A percentile compares a stretch with the other conserved stretches of the same genome.
Evolutionary conservation across 1,140 invertebrate species (phyloP).

Genomic region (Drosophila repletoides): DNA sequence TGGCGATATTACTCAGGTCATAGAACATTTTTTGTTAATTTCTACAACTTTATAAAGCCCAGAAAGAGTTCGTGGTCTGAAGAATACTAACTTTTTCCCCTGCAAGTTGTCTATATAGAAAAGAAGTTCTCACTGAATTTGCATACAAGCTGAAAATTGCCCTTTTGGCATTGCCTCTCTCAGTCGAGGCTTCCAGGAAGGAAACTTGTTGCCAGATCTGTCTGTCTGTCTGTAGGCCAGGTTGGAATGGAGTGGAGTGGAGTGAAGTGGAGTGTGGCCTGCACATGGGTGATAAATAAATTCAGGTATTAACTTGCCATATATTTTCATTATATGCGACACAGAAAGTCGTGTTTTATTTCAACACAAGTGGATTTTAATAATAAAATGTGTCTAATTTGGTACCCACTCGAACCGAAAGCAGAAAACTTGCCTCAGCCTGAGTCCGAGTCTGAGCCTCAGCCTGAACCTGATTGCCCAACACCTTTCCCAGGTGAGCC

Average conservation of each 20-base stretch:
- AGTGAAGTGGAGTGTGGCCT: slow-evolving; percentile 14
- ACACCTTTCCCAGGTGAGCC: slow-evolving; percentile 46
- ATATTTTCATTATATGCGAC: slow-evolving; percentile 80
- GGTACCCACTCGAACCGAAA: slow-evolving; percentile 66
- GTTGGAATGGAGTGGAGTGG: background rate
- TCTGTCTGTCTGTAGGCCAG: background rate
- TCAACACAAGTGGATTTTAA: slow-evolving; percentile 80
- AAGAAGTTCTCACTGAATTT: too few species aligned
- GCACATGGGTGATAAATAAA: slow-evolving; percentile 66
- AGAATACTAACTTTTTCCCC: too few species aligned
- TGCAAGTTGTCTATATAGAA: too few species aligned
- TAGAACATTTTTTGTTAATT: too few species aligned
- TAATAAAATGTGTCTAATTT: slow-evolving; percentile 81
- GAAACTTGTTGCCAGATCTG: slow-evolving; percentile 23
- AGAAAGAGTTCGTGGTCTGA: too few species aligned
- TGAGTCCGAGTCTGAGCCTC: too few species aligned
- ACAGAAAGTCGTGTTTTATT: slow-evolving; percentile 81
- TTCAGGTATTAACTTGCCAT: slow-evolving; percentile 77
- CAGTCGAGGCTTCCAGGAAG: too few species aligned
- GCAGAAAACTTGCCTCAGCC: too few species aligned
- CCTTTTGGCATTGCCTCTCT: too few species aligned
- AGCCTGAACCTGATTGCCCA: slow-evolving; percentile 73
- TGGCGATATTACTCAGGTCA: too few species aligned
- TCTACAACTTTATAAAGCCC: too few species aligned
- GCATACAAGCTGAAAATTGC: background rate